These are phyloP conservation scores for Cynocephalus volans DNA, from an alignment of 2,113 vertebrate genomes.

Conservation along the genomic window DNA sequence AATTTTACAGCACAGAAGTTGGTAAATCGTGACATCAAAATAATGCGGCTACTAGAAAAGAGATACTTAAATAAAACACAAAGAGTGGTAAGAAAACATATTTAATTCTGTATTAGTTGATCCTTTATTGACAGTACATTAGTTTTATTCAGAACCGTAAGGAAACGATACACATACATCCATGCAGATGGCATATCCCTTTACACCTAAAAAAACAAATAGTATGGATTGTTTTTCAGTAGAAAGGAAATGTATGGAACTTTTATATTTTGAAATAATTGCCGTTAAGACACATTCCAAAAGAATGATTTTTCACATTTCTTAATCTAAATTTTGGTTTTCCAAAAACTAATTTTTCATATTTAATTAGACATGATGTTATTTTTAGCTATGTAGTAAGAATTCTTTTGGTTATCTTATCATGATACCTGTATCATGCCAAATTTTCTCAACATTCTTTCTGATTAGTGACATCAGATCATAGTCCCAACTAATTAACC, in stretches of 20 bases:
- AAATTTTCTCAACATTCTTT: background rate
- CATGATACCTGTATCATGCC: background rate
- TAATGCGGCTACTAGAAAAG: background rate
- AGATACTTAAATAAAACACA: background rate
- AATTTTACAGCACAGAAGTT: background rate
- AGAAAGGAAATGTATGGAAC: background rate
- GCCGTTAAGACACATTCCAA: background rate
- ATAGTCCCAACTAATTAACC: background rate
- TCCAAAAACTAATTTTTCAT: background rate
- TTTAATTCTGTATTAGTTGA: background rate
- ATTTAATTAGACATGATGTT: background rate
- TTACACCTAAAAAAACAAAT: background rate
- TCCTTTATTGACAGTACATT: background rate
- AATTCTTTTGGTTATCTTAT: background rate
- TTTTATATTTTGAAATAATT: slow-evolving; percentile 17
- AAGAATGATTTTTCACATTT: background rate
- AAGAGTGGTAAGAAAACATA: background rate
- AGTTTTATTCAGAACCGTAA: background rate
- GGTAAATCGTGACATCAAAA: background rate
- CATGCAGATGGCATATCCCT: accelerated
- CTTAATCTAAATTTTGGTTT: background rate
- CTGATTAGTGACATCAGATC: background rate
- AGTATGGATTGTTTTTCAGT: background rate
- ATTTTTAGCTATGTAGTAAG: background rate
- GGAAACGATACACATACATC: background rate